These are phyloP conservation scores for Drosophila mulleri DNA, from an alignment of 2,888 invertebrate genomes.

Conservation along the genomic window DNA sequence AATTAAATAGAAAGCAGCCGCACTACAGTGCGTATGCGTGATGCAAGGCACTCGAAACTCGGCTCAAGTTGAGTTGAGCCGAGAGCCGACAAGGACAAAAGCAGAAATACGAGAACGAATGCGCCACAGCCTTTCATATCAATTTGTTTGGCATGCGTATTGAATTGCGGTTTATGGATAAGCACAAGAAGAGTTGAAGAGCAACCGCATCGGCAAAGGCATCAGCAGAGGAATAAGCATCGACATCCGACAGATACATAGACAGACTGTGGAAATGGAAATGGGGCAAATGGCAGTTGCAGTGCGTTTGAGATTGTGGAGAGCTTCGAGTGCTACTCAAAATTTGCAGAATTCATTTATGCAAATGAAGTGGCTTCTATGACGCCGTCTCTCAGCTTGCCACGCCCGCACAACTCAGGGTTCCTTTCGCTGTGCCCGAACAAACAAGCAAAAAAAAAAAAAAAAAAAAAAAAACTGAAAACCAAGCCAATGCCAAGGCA, in stretches of 20 bases:
- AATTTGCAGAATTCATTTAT: slow-evolving; percentile 79
- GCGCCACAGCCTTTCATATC: slow-evolving; percentile 58
- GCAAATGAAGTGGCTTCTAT: slow-evolving; percentile 79
- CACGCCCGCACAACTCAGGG: slow-evolving; percentile 12
- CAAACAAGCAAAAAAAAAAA: slow-evolving; percentile 18
- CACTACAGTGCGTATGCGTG: slow-evolving; percentile 56
- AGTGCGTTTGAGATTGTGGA: slow-evolving; percentile 29
- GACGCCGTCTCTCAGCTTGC: slow-evolving; percentile 44
- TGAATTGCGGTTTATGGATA: slow-evolving; percentile 74
- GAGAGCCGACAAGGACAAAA: slow-evolving; percentile 25
- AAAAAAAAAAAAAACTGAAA: background rate
- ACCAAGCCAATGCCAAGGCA: slow-evolving; percentile 31
- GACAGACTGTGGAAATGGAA: slow-evolving; percentile 9
- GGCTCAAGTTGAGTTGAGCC: slow-evolving; percentile 29
- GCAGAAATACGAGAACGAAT: slow-evolving; percentile 15
- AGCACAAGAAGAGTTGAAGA: slow-evolving; percentile 32
- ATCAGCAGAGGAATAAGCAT: background rate
- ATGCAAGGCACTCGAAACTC: slow-evolving; percentile 59
- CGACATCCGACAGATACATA: background rate
- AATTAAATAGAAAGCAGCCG: slow-evolving; percentile 74
- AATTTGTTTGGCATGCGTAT: slow-evolving; percentile 72
- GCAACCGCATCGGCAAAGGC: background rate
- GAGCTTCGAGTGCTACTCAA: slow-evolving; percentile 69
- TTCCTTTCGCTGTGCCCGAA: background rate
- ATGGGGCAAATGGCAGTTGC: slow-evolving; percentile 37